Conservation (phyloP, 2,797 vertebrate species). For the Lophotriccus pileatus region DNA sequence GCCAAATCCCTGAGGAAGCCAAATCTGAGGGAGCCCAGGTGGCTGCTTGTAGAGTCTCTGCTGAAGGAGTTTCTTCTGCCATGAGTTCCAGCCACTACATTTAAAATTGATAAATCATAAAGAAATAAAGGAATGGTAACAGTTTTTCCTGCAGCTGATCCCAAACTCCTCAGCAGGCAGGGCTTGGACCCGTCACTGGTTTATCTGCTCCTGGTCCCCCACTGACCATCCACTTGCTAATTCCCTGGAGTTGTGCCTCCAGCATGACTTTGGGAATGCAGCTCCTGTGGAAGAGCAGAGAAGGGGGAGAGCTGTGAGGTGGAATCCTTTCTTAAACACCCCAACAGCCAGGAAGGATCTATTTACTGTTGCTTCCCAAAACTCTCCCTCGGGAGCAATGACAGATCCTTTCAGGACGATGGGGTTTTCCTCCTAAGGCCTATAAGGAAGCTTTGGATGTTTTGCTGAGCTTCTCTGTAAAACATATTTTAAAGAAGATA, state of each 20-base stretch:
- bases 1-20: too few relatives aligned
- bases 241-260: not conserved
- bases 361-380: not conserved
- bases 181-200: rapidly evolving
- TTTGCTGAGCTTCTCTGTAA: constrained; percentile 14
- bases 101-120: rapidly evolving
- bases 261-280: not conserved
- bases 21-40: not conserved
- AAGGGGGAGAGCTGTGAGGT: rapidly evolving
- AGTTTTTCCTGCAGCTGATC: not conserved
- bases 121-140: rapidly evolving
- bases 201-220: not conserved
- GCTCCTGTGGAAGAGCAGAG: not conserved
- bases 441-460: not conserved
- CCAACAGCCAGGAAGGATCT: rapidly evolving
- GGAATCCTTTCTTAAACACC: not conserved
- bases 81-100: rapidly evolving
- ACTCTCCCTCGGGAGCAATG: not conserved
- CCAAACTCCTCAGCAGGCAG: not conserved
- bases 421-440: not conserved
- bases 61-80: not conserved
- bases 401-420: not conserved
- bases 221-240: rapidly evolving
- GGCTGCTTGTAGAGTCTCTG: not conserved
- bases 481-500: constrained; percentile 52